A percentile compares a stretch with the other conserved stretches of the same genome.
phyloP scores from a whole-genome alignment of 2,797 vertebrate species.

The Apogon talboti region DNA sequence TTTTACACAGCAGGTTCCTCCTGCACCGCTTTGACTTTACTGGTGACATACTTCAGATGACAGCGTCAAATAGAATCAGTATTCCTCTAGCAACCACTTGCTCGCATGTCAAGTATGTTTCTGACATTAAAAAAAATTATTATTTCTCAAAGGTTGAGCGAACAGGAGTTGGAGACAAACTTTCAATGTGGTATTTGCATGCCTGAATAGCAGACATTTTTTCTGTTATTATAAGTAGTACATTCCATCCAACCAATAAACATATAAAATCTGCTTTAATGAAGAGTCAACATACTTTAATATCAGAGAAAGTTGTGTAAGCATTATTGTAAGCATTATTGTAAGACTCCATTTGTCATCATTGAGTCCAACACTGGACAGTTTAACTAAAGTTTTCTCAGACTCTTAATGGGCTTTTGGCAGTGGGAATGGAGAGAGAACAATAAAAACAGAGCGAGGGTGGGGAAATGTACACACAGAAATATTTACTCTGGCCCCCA shows the following conservation, averaged over 20 bases:
- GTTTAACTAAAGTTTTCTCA: slow-evolving; percentile 35
- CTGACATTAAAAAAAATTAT: not conserved
- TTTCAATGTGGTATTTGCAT: not conserved
- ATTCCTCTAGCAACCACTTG: slow-evolving; percentile 9
- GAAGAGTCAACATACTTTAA: not conserved
- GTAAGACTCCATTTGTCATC: slow-evolving; percentile 27
- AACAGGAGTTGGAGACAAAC: slow-evolving; percentile 11
- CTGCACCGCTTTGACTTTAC: slow-evolving; percentile 15
- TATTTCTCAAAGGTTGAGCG: not conserved
- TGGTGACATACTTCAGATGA: slow-evolving; percentile 33
- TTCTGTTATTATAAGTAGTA: not conserved
- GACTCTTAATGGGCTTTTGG: slow-evolving; percentile 19
- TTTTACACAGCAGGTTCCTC: slow-evolving; percentile 51
- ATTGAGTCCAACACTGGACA: slow-evolving; percentile 18
- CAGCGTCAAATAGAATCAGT: slow-evolving; percentile 26
- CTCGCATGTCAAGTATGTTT: slow-evolving; percentile 11
- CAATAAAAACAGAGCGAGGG: slow-evolving; percentile 4
- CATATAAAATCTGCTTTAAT: slow-evolving; percentile 17
- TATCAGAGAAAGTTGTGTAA: slow-evolving; percentile 9
- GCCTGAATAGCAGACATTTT: not conserved
- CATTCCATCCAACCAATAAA: not conserved
- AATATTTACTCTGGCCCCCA: slow-evolving; percentile 29
- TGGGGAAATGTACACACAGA: not conserved
- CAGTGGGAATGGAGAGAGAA: slow-evolving; percentile 5
- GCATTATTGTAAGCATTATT: not conserved